Conservation (phyloP, 2,113 vertebrate species). For the Ochotona curzoniae region DNA sequence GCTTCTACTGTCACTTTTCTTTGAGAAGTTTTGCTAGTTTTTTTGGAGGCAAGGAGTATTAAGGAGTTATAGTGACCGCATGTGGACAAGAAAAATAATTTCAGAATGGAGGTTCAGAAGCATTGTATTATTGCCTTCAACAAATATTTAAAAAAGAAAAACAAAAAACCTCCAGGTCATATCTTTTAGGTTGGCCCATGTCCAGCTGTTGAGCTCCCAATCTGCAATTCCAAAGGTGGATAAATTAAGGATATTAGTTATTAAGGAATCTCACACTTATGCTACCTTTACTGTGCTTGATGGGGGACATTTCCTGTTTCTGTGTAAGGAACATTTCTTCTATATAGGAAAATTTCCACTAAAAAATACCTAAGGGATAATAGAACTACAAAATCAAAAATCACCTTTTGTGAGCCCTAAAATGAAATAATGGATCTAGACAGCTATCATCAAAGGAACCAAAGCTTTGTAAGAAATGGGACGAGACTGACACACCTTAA, state of each 20-base stretch:
- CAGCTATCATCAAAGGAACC: background rate
- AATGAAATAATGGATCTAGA: constrained; percentile 34
- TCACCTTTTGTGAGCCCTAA: constrained; percentile 1
- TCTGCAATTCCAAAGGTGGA: background rate
- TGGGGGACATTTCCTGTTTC: background rate
- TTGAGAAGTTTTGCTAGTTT: constrained; percentile 55
- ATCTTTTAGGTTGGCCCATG: background rate
- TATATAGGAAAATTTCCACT: constrained; percentile 28
- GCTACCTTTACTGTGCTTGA: background rate
- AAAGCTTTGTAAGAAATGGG: background rate
- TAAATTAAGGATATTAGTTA: background rate
- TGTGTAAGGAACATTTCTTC: background rate
- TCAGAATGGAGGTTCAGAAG: background rate
- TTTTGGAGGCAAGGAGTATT: background rate
- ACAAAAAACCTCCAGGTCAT: background rate
- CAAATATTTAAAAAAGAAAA: background rate
- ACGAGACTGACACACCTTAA: background rate
- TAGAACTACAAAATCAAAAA: background rate
- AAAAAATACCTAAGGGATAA: background rate
- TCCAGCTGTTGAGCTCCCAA: background rate
- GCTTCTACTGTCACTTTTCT: constrained; percentile 47
- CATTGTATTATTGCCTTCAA: constrained; percentile 19
- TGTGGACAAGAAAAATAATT: constrained; percentile 54
- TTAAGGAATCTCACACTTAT: background rate
- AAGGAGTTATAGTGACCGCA: background rate